phyloP scores from a whole-genome alignment of 2,888 invertebrate species.

The Aquatica leii region DNA sequence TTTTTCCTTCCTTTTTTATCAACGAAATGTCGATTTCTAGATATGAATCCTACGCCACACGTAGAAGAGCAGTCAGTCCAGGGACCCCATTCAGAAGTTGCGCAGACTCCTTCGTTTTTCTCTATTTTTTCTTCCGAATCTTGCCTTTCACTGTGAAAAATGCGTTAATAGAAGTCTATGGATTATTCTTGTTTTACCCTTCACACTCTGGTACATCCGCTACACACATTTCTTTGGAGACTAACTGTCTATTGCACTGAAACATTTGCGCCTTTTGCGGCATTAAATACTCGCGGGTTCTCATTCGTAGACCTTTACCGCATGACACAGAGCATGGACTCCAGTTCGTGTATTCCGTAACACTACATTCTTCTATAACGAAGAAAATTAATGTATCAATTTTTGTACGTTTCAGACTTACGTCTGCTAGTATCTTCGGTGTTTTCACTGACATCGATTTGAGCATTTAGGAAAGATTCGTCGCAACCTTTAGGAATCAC shows the following conservation, averaged over 20 bases:
- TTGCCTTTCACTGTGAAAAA: conserved; percentile 15
- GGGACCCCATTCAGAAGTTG: conserved; percentile 75
- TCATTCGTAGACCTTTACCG: conserved; percentile 85
- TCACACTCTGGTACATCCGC: conserved; percentile 77
- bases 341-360: conserved; percentile 79
- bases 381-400: neutral
- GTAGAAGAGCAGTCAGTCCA: conserved; percentile 90
- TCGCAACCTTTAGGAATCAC: conserved; percentile 80
- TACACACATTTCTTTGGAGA: conserved; percentile 91
- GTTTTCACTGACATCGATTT: conserved; percentile 73
- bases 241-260: conserved; percentile 76
- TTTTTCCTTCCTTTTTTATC: conserved; percentile 81
- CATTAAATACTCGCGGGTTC: conserved; percentile 75
- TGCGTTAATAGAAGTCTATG: neutral
- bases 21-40: conserved; percentile 76
- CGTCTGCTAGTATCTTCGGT: conserved; percentile 73
- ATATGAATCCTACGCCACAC: conserved; percentile 82
- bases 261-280: conserved; percentile 77
- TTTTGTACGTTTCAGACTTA: conserved; percentile 57
- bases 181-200: conserved; percentile 61
- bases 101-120: conserved; percentile 66
- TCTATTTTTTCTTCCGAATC: conserved; percentile 47
- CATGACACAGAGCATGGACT: conserved; percentile 85
- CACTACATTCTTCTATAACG: conserved; percentile 79
- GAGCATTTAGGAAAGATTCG: conserved; percentile 67